These are phyloP conservation scores for Stenoptilia bipunctidactyla DNA, from an alignment of 2,888 invertebrate genomes.

Conservation along the genomic window DNA sequence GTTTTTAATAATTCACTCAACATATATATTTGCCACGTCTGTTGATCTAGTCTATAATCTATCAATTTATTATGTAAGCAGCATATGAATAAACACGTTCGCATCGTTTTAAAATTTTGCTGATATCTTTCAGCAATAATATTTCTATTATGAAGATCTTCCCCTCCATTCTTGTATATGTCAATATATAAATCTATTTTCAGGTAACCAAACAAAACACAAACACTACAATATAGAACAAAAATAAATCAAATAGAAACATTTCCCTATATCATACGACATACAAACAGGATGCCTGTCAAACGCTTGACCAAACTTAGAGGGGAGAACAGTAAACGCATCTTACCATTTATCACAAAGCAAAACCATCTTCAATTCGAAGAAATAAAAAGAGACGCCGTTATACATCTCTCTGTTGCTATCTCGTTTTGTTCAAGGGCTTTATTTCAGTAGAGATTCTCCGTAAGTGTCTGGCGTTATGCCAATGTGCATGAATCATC, in stretches of 20 bases:
- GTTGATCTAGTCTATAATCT: too few species aligned
- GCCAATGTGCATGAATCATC: not conserved
- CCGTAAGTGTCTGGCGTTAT: not conserved
- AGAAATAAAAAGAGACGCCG: not conserved
- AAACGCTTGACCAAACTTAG: slow-evolving; percentile 1
- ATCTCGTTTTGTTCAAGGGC: not conserved
- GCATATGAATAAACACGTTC: too few species aligned
- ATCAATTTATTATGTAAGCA: too few species aligned
- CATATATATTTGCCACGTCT: too few species aligned
- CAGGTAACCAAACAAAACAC: too few species aligned
- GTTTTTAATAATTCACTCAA: too few species aligned
- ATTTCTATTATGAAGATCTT: too few species aligned
- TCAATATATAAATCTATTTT: too few species aligned
- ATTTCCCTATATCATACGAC: not conserved
- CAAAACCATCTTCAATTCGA: not conserved
- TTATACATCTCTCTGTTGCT: not conserved
- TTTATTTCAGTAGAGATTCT: not conserved
- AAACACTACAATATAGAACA: not conserved
- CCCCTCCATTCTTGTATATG: too few species aligned
- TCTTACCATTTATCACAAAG: not conserved
- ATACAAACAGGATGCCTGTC: slow-evolving; percentile 1
- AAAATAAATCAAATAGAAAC: not conserved
- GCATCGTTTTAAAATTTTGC: too few species aligned
- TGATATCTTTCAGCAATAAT: too few species aligned
- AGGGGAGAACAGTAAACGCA: not conserved